phyloP scores from a whole-genome alignment of 2,113 vertebrate genomes.

The Aphelocoma coerulescens region DNA sequence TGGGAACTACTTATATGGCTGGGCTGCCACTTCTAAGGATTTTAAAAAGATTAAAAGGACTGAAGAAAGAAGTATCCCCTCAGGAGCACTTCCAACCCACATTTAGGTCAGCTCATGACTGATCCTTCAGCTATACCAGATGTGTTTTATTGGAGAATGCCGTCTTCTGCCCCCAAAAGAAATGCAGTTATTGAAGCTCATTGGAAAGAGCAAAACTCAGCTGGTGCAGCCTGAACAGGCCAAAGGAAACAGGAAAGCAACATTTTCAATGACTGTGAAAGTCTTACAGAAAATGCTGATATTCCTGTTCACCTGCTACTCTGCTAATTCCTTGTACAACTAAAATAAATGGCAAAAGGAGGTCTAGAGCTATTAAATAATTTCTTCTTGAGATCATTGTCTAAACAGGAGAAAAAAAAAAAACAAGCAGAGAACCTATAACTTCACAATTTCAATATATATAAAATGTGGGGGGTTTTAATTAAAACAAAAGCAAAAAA shows the following conservation, averaged over 20 bases:
- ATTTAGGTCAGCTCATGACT: conserved; percentile 41
- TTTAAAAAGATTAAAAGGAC: conserved; percentile 33
- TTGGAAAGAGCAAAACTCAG: background rate
- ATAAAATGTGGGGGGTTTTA: background rate
- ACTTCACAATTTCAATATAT: background rate
- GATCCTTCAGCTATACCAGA: conserved; percentile 6
- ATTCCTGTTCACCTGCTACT: background rate
- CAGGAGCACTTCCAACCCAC: conserved; percentile 10
- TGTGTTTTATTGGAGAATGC: conserved; percentile 25
- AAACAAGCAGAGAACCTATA: background rate
- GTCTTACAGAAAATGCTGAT: conserved; percentile 37
- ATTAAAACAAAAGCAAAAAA: background rate
- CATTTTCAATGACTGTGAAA: conserved; percentile 17
- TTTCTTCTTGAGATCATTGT: background rate
- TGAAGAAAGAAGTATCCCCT: background rate
- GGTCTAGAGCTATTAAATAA: background rate
- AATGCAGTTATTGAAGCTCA: background rate
- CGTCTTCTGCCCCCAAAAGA: background rate
- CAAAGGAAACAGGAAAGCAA: background rate
- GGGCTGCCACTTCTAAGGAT: background rate
- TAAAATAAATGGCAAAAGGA: background rate
- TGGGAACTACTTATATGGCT: background rate
- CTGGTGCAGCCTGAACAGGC: background rate
- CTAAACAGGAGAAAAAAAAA: background rate
- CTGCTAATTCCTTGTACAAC: conserved; percentile 28